Conservation (phyloP, 2,113 vertebrate species). For the Nibea coibor region DNA sequence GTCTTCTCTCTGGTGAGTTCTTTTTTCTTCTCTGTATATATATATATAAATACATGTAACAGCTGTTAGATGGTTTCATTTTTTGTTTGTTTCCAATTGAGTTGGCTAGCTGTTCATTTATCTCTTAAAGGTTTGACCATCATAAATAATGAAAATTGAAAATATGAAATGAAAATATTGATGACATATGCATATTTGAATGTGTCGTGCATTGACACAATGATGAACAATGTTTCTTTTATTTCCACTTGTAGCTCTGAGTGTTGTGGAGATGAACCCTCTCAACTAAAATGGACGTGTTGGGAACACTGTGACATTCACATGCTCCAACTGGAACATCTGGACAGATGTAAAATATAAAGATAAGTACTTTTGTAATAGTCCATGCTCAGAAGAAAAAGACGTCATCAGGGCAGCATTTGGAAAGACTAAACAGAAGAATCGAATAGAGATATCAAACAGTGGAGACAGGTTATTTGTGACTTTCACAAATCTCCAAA, state of each 20-base stretch:
- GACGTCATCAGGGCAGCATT: slow-evolving; percentile 16
- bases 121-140: too few species aligned
- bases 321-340: background rate
- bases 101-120: too few species aligned
- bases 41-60: background rate
- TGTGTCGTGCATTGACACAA: background rate
- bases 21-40: background rate
- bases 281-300: background rate
- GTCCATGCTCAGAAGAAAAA: background rate
- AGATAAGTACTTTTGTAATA: slow-evolving; percentile 29
- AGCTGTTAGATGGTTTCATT: background rate
- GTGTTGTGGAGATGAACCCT: background rate
- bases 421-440: rapidly evolving
- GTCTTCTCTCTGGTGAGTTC: slow-evolving; percentile 28
- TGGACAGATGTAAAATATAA: rapidly evolving
- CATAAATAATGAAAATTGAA: too few species aligned
- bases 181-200: background rate
- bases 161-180: too few species aligned
- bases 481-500: slow-evolving; percentile 34
- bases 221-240: background rate
- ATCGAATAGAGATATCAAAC: slow-evolving; percentile 2
- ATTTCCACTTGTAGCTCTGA: slow-evolving; percentile 33
- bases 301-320: slow-evolving; percentile 6
- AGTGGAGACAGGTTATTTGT: background rate
- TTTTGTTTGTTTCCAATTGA: background rate